A percentile compares a stretch with the other conserved stretches of the same genome.
These are phyloP conservation scores for Erpetoichthys calabaricus DNA, from an alignment of 2,797 vertebrate genomes.

Conservation along the genomic window DNA sequence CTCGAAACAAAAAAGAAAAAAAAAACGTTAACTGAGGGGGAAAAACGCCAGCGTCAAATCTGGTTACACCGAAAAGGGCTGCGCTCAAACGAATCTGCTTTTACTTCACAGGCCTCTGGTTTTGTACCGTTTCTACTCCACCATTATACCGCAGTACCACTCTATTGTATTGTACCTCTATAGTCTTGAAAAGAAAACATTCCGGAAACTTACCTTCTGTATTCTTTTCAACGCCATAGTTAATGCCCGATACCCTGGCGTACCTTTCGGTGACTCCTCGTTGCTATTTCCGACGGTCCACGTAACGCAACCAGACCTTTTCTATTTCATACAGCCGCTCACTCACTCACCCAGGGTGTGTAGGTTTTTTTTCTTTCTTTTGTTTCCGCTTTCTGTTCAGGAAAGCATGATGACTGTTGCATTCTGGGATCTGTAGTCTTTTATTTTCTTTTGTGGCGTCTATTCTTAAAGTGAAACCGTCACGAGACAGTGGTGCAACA, in stretches of 20 bases:
- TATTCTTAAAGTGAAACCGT: neutral
- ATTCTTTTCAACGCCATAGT: constrained; percentile 34
- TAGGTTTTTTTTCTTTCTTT: constrained; percentile 31
- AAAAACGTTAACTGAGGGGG: neutral
- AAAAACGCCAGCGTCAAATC: neutral
- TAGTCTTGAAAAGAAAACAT: neutral
- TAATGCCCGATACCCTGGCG: constrained; percentile 11
- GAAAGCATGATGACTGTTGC: constrained; percentile 6
- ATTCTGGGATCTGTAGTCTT: constrained; percentile 29
- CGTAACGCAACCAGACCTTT: constrained; percentile 17
- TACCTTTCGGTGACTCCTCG: constrained; percentile 42
- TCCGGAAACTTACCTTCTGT: constrained; percentile 26
- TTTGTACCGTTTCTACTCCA: neutral
- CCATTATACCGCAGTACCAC: no score
- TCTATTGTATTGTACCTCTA: neutral
- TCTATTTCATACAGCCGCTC: constrained; percentile 30
- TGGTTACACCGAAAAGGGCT: neutral
- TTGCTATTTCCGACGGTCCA: constrained; percentile 26
- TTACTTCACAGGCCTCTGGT: neutral
- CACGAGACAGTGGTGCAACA: neutral
- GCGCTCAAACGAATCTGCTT: neutral
- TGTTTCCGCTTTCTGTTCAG: constrained; percentile 32
- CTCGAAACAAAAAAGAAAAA: no score
- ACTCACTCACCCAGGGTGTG: constrained; percentile 22
- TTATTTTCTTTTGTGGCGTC: neutral